Evolutionary conservation across 1,140 invertebrate species (phyloP).

Genomic region (Proales similis): DNA sequence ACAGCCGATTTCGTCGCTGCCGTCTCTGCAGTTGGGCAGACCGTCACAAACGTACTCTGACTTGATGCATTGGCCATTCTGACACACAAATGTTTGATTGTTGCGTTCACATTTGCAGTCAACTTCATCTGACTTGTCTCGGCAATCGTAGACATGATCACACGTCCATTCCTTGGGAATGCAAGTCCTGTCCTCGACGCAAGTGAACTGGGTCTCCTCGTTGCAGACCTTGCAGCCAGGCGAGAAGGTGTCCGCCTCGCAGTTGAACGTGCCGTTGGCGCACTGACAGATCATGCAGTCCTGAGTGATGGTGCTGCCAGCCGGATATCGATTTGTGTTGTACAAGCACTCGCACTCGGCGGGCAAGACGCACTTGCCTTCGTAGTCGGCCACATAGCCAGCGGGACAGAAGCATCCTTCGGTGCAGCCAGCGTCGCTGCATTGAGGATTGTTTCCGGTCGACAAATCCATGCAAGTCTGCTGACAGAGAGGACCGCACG

Average conservation of each 20-base stretch:
- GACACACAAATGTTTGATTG: constrained; percentile 38
- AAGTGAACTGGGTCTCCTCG: constrained; percentile 5
- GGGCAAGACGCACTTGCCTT: constrained; percentile 67
- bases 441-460: constrained; percentile 56
- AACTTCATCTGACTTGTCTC: constrained; percentile 62
- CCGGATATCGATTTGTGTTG: constrained; percentile 62
- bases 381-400: constrained; percentile 62
- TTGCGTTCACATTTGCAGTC: constrained; percentile 39
- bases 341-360: constrained; percentile 66
- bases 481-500: constrained; percentile 67
- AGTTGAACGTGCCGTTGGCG: constrained; percentile 22
- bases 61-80: constrained; percentile 38
- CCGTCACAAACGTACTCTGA: constrained; percentile 34
- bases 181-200: neutral
- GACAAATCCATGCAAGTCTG: constrained; percentile 64
- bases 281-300: constrained; percentile 40
- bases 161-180: constrained; percentile 57
- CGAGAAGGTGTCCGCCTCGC: constrained; percentile 2
- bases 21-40: constrained; percentile 32
- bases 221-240: constrained; percentile 7
- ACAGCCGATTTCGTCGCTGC: constrained; percentile 35
- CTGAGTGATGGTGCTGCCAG: constrained; percentile 3
- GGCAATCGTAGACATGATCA: constrained; percentile 64
- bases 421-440: constrained; percentile 64
- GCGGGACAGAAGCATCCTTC: constrained; percentile 79